phyloP scores from a whole-genome alignment of 2,888 invertebrate genomes.

The Polia nebulosa region DNA sequence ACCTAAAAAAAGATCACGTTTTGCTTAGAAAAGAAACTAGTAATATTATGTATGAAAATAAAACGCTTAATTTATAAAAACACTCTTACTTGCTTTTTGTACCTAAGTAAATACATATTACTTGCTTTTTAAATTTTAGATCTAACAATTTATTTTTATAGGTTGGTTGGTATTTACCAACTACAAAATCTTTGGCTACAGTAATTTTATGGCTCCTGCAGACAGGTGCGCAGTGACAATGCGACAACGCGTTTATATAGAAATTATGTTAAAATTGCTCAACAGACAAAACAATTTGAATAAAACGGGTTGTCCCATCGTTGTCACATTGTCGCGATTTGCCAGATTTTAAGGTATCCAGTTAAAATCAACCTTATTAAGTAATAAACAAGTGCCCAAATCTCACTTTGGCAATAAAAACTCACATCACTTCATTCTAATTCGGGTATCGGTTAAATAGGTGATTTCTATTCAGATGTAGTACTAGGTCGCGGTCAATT shows the following conservation, averaged over 20 bases:
- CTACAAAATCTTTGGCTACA: neutral
- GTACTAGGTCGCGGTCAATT: constrained; percentile 79
- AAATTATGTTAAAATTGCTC: neutral
- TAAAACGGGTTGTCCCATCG: neutral
- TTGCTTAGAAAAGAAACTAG: neutral
- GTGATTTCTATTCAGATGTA: constrained; percentile 81
- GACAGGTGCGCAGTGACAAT: neutral
- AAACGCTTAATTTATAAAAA: neutral
- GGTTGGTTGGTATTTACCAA: too few relatives aligned
- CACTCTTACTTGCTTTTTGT: neutral
- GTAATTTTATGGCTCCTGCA: neutral
- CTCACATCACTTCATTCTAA: constrained; percentile 54
- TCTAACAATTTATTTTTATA: too few relatives aligned
- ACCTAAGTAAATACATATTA: too few relatives aligned
- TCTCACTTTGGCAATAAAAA: constrained; percentile 51
- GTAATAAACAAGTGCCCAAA: constrained; percentile 27
- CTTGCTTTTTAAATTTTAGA: too few relatives aligned
- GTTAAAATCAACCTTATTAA: neutral
- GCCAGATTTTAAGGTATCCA: neutral
- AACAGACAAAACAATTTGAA: neutral
- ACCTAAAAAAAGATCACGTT: neutral
- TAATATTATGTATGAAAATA: neutral
- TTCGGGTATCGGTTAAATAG: constrained; percentile 53
- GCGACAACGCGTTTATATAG: neutral
- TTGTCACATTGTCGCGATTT: neutral